Conservation (phyloP, 2,888 invertebrate genomes). For the Exocentrus adspersus region DNA sequence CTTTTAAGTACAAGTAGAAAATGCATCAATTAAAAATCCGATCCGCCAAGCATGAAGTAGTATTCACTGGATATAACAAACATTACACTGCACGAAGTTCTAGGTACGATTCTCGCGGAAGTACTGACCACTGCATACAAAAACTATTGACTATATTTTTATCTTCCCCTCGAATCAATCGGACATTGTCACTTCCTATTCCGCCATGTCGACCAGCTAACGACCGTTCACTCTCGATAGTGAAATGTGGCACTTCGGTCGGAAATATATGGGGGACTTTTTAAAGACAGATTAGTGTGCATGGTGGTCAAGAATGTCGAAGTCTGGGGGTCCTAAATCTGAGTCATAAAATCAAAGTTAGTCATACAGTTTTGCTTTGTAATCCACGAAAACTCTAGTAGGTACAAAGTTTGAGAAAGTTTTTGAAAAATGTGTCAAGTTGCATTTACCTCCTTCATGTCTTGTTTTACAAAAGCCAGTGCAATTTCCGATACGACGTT, state of each 20-base stretch:
- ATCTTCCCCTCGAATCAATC: conserved; percentile 27
- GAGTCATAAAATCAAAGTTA: no score
- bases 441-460: no score
- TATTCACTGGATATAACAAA: not conserved
- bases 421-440: no score
- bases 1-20: no score
- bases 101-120: conserved; percentile 23
- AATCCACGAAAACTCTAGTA: no score
- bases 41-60: not conserved
- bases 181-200: conserved; percentile 34
- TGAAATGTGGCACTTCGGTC: not conserved
- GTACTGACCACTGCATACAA: conserved; percentile 19
- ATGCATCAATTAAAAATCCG: no score
- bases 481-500: no score
- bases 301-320: not conserved
- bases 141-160: conserved; percentile 17
- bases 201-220: not conserved
- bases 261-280: not conserved
- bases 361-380: no score
- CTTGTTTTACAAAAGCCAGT: no score
- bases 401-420: no score
- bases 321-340: no score
- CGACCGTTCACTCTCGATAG: not conserved
- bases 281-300: not conserved
- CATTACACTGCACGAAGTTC: not conserved